phyloP scores from a whole-genome alignment of 2,888 invertebrate species.

The Aphodius granarius region DNA sequence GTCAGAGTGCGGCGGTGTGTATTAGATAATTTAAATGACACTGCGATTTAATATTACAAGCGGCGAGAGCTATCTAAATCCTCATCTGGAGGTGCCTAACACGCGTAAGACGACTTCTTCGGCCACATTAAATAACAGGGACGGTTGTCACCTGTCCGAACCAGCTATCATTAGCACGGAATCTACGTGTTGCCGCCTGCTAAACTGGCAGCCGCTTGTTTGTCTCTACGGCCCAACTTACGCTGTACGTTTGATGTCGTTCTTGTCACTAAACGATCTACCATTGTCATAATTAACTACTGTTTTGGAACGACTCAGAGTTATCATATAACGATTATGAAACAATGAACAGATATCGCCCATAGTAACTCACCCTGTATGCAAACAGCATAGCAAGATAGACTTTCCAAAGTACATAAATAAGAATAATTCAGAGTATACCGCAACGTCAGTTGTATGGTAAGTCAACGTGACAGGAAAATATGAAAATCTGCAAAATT shows the following conservation, averaged over 20 bases:
- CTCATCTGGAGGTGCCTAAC: constrained; percentile 1
- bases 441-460: background rate
- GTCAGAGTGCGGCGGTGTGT: background rate
- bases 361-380: no score
- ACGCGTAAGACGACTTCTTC: background rate
- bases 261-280: background rate
- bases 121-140: constrained; percentile 3
- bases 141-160: constrained; percentile 3
- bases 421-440: background rate
- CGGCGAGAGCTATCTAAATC: background rate
- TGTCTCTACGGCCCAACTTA: background rate
- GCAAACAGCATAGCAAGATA: no score
- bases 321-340: no score
- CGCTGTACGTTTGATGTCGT: constrained; percentile 2
- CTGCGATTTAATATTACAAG: background rate
- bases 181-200: background rate
- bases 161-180: constrained; percentile 10
- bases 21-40: constrained; percentile 2
- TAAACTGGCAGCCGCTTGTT: background rate
- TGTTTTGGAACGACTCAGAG: background rate
- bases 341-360: no score
- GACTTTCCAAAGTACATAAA: background rate
- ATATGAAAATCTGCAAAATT: background rate
- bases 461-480: background rate
- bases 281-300: background rate